phyloP scores from a whole-genome alignment of 1,140 invertebrate genomes.

The Drosophila nannoptera region DNA sequence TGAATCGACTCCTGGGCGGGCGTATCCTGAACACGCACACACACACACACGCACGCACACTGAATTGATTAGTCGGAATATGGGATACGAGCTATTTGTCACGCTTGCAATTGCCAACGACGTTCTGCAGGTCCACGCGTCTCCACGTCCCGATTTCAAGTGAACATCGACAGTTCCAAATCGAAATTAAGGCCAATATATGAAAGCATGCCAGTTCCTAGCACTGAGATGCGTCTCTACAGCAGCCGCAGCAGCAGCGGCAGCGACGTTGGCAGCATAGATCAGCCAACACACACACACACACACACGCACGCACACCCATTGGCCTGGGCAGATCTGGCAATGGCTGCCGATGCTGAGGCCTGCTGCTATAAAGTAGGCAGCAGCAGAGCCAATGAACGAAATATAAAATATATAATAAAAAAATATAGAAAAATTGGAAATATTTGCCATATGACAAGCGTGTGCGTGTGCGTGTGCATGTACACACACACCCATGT shows the following conservation, averaged over 20 bases:
- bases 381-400: conserved; percentile 61
- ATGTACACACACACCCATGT: conserved; percentile 11
- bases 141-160: conserved; percentile 79
- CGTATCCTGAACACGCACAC: conserved; percentile 29
- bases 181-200: conserved; percentile 79
- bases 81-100: conserved; percentile 34
- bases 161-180: conserved; percentile 79
- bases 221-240: conserved; percentile 66
- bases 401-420: conserved; percentile 63
- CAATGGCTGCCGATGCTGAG: conserved; percentile 51
- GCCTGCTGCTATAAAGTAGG: conserved; percentile 56
- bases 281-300: conserved; percentile 40
- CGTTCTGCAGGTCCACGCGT: conserved; percentile 73
- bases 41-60: conserved; percentile 24
- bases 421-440: conserved; percentile 71
- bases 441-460: conserved; percentile 67
- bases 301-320: conserved; percentile 28
- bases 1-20: conserved; percentile 33
- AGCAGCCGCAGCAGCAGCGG: conserved; percentile 50
- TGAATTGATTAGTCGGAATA: conserved; percentile 20
- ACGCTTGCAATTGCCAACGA: conserved; percentile 69
- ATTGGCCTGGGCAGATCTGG: conserved; percentile 33
- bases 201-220: conserved; percentile 69
- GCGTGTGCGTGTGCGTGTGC: conserved; percentile 10
- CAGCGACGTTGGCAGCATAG: conserved; percentile 50